Percentiles rank a stretch among this genome's conserved stretches.
These are phyloP conservation scores for Phocoena sinus DNA, from an alignment of 2,113 vertebrate genomes.

Conservation along the genomic window DNA sequence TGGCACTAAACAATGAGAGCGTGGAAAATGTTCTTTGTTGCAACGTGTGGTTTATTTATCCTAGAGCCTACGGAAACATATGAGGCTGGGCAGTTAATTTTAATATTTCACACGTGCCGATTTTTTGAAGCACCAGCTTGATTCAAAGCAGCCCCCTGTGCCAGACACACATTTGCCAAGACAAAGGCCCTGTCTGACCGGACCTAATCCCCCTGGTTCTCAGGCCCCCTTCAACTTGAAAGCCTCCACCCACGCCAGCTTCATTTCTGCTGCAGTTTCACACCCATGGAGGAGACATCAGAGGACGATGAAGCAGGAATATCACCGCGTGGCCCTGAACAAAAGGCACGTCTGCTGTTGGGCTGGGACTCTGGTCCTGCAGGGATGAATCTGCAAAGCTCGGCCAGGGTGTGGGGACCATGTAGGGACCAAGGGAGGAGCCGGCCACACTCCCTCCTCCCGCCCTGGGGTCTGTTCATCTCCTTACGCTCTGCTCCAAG, in stretches of 20 bases:
- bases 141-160: neutral
- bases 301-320: neutral
- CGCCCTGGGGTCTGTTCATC: constrained; percentile 23
- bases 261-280: neutral
- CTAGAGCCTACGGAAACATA: neutral
- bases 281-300: neutral
- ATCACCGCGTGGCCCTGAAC: neutral
- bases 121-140: neutral
- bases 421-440: neutral
- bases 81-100: neutral
- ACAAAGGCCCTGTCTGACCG: neutral
- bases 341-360: neutral
- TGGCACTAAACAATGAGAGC: neutral
- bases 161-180: neutral
- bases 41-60: neutral
- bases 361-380: neutral
- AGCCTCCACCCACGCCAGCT: neutral
- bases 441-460: neutral
- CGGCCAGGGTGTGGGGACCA: neutral
- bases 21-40: neutral
- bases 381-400: neutral
- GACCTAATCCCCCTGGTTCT: neutral
- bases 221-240: neutral
- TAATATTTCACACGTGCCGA: neutral
- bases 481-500: neutral